A percentile compares a stretch with the other conserved stretches of the same genome.
Conservation (phyloP, 2,113 vertebrate species). For the Beaufortia kweichowensis region DNA sequence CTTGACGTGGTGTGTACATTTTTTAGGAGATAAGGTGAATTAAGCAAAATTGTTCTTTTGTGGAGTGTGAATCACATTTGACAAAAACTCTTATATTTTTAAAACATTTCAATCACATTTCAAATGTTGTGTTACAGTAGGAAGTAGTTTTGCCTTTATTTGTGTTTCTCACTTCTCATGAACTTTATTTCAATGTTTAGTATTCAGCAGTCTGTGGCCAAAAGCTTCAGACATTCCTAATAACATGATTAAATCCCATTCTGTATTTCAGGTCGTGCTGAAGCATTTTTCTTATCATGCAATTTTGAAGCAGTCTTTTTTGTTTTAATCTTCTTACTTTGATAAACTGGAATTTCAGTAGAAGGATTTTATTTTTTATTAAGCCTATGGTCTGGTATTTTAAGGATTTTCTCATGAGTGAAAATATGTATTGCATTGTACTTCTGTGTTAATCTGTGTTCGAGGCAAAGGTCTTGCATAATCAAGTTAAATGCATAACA, state of each 20-base stretch:
- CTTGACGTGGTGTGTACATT: neutral
- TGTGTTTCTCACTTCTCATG: neutral
- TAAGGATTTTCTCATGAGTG: neutral
- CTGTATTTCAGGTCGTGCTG: neutral
- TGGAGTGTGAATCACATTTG: neutral
- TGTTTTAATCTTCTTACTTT: conserved; percentile 26
- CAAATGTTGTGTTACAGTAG: neutral
- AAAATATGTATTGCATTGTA: neutral
- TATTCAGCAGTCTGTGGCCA: neutral
- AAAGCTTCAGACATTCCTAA: neutral
- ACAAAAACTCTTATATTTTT: conserved; percentile 16
- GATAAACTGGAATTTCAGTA: neutral
- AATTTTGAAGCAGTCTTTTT: neutral
- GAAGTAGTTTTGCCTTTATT: neutral
- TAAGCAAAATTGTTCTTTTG: conserved; percentile 4
- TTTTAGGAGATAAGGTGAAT: conserved; percentile 15
- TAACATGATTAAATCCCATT: neutral
- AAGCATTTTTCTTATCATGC: neutral
- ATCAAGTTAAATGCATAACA: neutral
- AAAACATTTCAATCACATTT: conserved; percentile 3
- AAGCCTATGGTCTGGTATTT: neutral
- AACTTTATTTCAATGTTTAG: conserved; percentile 2
- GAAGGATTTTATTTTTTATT: neutral
- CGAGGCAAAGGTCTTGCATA: neutral
- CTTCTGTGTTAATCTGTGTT: neutral